Conservation (phyloP, 2,113 vertebrate genomes). For the Hassar affinis region DNA sequence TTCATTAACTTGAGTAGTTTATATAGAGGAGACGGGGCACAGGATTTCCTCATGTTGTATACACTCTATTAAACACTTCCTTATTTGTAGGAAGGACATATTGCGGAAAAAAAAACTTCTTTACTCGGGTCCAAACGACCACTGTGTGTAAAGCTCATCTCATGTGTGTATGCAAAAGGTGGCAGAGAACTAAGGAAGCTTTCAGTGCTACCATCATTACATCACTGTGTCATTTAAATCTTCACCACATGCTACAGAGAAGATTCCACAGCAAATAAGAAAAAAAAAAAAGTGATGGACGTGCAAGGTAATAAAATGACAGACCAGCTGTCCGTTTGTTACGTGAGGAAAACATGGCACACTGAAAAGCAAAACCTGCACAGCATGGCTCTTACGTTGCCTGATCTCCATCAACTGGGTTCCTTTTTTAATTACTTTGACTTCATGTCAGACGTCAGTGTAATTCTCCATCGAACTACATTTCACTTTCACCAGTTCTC, state of each 20-base stretch:
- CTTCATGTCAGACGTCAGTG: not conserved
- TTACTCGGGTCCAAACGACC: not conserved
- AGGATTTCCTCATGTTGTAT: not conserved
- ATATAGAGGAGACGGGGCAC: not conserved
- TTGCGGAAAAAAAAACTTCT: not conserved
- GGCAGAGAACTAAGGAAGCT: not conserved
- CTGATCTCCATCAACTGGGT: too few species aligned
- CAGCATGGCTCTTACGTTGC: too few species aligned
- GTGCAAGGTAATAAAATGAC: not conserved
- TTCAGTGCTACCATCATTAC: not conserved
- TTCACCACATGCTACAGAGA: not conserved
- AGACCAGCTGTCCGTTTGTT: not conserved
- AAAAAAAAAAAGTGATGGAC: not conserved
- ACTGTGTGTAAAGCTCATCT: not conserved
- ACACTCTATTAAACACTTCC: not conserved
- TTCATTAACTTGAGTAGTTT: too few species aligned
- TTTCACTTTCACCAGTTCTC: too few species aligned
- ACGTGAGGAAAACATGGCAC: not conserved
- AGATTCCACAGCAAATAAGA: not conserved
- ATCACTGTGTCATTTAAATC: not conserved
- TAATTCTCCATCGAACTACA: not conserved
- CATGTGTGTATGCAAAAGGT: not conserved
- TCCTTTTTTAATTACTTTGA: too few species aligned
- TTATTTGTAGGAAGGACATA: not conserved
- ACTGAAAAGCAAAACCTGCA: not conserved